Conservation (phyloP, 2,113 vertebrate genomes). For the Hiodon alosoides region DNA sequence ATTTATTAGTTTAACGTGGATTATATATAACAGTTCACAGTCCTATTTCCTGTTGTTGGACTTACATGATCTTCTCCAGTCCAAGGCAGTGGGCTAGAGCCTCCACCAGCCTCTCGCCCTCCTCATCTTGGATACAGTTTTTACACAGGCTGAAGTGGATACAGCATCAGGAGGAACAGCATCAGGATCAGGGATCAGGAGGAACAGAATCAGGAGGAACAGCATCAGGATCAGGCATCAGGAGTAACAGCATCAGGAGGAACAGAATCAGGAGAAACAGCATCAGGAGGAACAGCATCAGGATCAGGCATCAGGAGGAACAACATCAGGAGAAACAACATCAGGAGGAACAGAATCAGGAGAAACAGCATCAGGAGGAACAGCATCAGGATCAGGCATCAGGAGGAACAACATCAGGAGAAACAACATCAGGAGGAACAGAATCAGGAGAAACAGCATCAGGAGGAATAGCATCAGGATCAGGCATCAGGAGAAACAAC, state of each 20-base stretch:
- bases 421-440: not conserved
- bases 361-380: not conserved
- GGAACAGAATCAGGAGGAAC: not conserved
- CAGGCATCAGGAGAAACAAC: too few species aligned
- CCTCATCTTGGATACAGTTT: conserved; percentile 56
- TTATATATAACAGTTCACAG: not conserved
- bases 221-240: too few species aligned
- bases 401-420: too few species aligned
- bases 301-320: not conserved
- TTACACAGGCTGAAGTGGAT: conserved; percentile 63
- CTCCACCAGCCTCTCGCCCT: conserved; percentile 59
- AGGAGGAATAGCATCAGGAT: too few species aligned
- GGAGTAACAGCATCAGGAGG: not conserved
- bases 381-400: not conserved
- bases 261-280: not conserved
- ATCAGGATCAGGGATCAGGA: too few species aligned
- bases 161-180: not conserved
- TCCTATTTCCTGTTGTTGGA: not conserved
- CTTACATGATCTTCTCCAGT: conserved; percentile 76
- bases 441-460: not conserved
- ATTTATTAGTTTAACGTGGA: too few species aligned
- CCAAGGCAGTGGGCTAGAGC: conserved; percentile 55
- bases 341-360: too few species aligned
- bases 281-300: not conserved
- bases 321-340: not conserved